Evolutionary conservation across 2,797 vertebrate genomes (phyloP).

Genomic region (Tenualosa ilisha): DNA sequence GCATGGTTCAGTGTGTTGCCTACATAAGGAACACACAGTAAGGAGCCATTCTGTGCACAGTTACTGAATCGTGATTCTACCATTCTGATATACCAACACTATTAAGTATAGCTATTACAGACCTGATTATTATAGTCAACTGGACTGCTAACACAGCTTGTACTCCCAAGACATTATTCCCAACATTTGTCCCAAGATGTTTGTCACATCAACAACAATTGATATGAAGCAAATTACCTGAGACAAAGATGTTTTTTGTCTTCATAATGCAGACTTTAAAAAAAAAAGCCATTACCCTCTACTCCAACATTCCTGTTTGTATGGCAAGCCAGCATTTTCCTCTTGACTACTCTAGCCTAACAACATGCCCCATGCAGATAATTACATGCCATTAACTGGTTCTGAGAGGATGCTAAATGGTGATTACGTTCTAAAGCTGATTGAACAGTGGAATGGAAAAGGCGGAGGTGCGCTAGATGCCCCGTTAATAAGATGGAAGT

Average conservation of each 20-base stretch:
- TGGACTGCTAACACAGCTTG: neutral
- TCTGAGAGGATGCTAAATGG: constrained; percentile 48
- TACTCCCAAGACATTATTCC: neutral
- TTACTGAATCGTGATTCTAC: neutral
- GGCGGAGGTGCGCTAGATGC: neutral
- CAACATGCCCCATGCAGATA: constrained; percentile 41
- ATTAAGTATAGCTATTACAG: neutral
- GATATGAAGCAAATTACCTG: neutral
- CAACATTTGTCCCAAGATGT: neutral
- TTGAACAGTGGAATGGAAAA: constrained; percentile 32
- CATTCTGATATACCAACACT: neutral
- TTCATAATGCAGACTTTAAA: neutral
- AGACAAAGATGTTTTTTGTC: neutral
- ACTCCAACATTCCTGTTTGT: neutral
- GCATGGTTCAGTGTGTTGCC: too few species aligned
- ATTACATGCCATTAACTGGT: constrained; percentile 54
- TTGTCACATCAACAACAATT: neutral
- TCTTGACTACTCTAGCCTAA: neutral
- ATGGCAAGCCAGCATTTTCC: neutral
- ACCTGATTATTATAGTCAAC: neutral
- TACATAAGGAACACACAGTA: too few species aligned
- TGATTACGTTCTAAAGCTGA: constrained; percentile 57
- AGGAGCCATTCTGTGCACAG: neutral
- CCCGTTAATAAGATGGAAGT: constrained; percentile 34
- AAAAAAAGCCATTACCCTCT: neutral